Evolutionary conservation across 2,797 vertebrate genomes (phyloP).

Genomic region (Halcyon chelicuti): DNA sequence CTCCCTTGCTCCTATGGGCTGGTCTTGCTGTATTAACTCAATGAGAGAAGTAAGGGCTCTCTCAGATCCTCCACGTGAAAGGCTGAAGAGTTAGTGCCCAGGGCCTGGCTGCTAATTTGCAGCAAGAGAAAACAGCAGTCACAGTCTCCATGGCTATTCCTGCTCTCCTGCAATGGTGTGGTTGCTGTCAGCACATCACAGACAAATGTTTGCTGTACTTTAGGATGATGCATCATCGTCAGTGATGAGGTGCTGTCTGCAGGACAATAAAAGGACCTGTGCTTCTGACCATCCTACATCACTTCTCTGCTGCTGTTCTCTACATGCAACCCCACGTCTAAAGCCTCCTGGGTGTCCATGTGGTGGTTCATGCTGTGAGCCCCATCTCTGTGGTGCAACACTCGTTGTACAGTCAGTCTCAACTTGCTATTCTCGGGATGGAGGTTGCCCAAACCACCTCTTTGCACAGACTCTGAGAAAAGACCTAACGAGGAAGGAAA

Average conservation of each 20-base stretch:
- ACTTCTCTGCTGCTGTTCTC: neutral
- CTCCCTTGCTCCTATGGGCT: neutral
- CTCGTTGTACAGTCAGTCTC: neutral
- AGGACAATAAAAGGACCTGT: neutral
- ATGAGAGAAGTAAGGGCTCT: neutral
- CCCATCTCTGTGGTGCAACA: too few relatives aligned
- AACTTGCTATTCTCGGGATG: neutral
- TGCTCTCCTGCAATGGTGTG: neutral
- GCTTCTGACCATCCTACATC: neutral
- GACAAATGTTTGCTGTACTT: neutral
- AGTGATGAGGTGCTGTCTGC: neutral
- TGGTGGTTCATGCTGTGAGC: neutral
- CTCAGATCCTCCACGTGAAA: neutral
- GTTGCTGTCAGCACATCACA: neutral
- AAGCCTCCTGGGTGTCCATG: neutral
- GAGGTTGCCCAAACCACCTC: neutral
- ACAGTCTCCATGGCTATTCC: neutral
- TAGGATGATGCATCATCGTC: accelerated
- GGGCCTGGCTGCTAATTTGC: neutral
- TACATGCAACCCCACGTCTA: too few relatives aligned
- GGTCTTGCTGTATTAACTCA: neutral
- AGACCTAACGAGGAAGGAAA: neutral
- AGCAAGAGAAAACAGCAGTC: neutral
- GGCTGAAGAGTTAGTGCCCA: neutral
- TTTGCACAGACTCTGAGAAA: accelerated